Conservation (phyloP, 2,888 invertebrate genomes). For the Schizotus pectinicornis region DNA sequence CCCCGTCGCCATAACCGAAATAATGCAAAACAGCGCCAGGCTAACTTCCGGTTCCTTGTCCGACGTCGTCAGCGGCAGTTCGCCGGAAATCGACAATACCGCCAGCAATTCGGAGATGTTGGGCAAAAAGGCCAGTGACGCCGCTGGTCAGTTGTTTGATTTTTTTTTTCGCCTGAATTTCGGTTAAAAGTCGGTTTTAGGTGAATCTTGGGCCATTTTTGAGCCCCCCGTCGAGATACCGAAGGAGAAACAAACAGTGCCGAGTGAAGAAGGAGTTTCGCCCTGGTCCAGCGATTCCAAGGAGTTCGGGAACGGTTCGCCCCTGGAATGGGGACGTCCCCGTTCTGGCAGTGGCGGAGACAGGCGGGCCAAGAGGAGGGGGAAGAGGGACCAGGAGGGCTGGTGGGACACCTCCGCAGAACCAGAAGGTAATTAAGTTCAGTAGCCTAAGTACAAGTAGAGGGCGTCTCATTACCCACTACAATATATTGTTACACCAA, state of each 20-base stretch:
- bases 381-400: slow-evolving; percentile 55
- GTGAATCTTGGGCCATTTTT: slow-evolving; percentile 68
- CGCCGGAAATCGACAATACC: slow-evolving; percentile 67
- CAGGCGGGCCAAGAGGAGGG: slow-evolving; percentile 49
- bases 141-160: slow-evolving; percentile 52
- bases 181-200: slow-evolving; percentile 35
- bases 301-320: slow-evolving; percentile 61
- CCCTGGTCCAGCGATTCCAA: slow-evolving; percentile 82
- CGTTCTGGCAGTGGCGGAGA: slow-evolving; percentile 61
- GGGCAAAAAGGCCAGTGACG: slow-evolving; percentile 48
- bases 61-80: slow-evolving; percentile 69
- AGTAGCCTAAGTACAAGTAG: background rate
- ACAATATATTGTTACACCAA: background rate
- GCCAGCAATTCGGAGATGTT: slow-evolving; percentile 52
- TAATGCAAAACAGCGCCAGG: slow-evolving; percentile 51
- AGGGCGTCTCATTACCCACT: background rate
- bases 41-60: slow-evolving; percentile 68
- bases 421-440: slow-evolving; percentile 47
- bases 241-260: slow-evolving; percentile 51
- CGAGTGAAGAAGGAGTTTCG: slow-evolving; percentile 65
- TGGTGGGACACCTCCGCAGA: slow-evolving; percentile 60
- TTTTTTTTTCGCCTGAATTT: slow-evolving; percentile 14
- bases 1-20: slow-evolving; percentile 54
- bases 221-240: slow-evolving; percentile 53
- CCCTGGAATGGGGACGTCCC: slow-evolving; percentile 59